A percentile compares a stretch with the other conserved stretches of the same genome.
Conservation (phyloP, 2,113 vertebrate genomes). For the Oncorhynchus tshawytscha region DNA sequence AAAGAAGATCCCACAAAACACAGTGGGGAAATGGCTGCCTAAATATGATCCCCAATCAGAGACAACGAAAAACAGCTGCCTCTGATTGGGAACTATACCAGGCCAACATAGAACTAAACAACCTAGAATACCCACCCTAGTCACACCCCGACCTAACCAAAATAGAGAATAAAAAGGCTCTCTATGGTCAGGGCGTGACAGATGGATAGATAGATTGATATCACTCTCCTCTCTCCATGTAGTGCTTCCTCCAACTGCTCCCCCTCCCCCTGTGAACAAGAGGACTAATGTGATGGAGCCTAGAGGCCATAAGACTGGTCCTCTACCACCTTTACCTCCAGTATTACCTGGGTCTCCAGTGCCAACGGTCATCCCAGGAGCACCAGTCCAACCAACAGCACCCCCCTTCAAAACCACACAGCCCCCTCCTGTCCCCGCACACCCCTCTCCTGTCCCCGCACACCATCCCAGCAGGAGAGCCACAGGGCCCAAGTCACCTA, state of each 20-base stretch:
- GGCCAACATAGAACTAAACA: too few relatives aligned
- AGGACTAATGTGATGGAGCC: constrained; percentile 41
- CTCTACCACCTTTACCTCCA: constrained; percentile 52
- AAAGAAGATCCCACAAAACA: too few relatives aligned
- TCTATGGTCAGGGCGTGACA: too few relatives aligned
- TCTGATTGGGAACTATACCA: too few relatives aligned
- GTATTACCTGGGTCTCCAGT: constrained; percentile 13
- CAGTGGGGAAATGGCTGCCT: too few relatives aligned
- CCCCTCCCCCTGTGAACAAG: constrained; percentile 42
- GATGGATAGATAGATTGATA: not conserved
- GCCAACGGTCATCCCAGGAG: not conserved
- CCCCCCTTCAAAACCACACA: constrained; percentile 23
- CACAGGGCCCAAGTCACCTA: constrained; percentile 27
- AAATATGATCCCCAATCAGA: too few relatives aligned
- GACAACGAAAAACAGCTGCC: too few relatives aligned
- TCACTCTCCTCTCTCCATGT: constrained; percentile 1
- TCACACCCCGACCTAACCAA: too few relatives aligned
- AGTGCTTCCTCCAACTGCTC: constrained; percentile 59
- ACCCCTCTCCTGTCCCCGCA: constrained; percentile 36
- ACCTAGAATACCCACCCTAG: too few relatives aligned
- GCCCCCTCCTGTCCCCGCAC: constrained; percentile 4
- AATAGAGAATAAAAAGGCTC: too few relatives aligned
- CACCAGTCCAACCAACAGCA: constrained; percentile 11
- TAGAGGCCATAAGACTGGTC: constrained; percentile 27
- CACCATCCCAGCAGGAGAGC: constrained; percentile 31